phyloP scores from a whole-genome alignment of 2,797 vertebrate genomes.

The Nothura maculosa region DNA sequence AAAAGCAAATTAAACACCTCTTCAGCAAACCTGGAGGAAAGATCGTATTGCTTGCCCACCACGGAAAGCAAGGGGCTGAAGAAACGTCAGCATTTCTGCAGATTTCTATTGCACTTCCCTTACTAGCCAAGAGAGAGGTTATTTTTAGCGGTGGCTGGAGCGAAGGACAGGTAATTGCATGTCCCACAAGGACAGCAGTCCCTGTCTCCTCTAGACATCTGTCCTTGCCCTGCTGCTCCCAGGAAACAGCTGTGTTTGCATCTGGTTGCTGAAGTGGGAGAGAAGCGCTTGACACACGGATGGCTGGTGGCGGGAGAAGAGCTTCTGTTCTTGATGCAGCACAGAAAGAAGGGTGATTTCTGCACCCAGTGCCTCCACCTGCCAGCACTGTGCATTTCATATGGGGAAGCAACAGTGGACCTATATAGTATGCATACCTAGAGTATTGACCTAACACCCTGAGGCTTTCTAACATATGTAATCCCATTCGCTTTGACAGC shows the following conservation, averaged over 20 bases:
- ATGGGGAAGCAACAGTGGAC: background rate
- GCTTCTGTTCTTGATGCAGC: background rate
- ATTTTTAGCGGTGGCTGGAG: background rate
- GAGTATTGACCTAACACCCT: background rate
- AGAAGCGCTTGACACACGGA: too few relatives aligned
- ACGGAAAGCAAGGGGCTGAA: background rate
- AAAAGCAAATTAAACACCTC: background rate
- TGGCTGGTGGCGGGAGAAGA: background rate
- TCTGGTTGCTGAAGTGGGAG: background rate
- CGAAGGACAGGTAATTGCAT: background rate
- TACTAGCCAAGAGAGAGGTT: background rate
- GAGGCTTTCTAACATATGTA: background rate
- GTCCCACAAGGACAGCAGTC: background rate
- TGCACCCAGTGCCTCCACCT: background rate
- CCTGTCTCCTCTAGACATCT: background rate
- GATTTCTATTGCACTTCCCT: background rate
- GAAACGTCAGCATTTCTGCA: background rate
- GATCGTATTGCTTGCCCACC: background rate
- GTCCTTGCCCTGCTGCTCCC: background rate
- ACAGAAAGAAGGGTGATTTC: background rate
- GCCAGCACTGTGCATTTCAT: background rate
- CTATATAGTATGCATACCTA: rapidly evolving
- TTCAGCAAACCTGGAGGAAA: background rate
- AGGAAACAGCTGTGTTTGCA: rapidly evolving
- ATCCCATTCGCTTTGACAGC: background rate